Evolutionary conservation across 2,888 invertebrate species (phyloP), one percentile per base, ranked within the genome.

Genomic region (Mesorhabditis sp.): DNA sequence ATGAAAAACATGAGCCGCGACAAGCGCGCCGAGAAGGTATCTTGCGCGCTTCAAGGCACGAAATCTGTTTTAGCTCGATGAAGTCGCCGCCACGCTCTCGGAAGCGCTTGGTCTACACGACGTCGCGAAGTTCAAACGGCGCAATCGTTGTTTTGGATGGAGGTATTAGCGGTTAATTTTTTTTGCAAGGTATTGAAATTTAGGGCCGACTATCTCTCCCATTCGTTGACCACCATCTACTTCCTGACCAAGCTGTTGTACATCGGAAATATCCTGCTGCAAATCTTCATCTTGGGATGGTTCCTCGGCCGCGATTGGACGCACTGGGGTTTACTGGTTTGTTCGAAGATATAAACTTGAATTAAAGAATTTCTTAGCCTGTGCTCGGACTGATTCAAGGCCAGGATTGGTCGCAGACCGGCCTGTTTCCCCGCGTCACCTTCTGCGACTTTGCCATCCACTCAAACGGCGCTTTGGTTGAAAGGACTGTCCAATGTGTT

Each of bases 361-460:
- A 28, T 28, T 28, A 28, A 28, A 1, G 28, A 28, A 28, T 28
- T 28, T 28, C 28, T 50, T 50, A 50, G 58, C 7, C 10, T 1
- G 58, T 50, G 10, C n/a, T 13, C n/a, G 58, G n/a, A n/a, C 10
- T 50, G 58, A 13, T 50, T 50, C 58, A 13, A 10, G 58, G 58
- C 7, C 7, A n/a, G 7, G 58, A n/a, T n/a, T 50, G 58, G 58
- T 10, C 10, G n/a, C 10, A 50, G 58, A 50, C 58, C n/a, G 58
- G 58, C 58, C n/a, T 50, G 58, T 50, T 50, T 50, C 58, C 58
- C 7, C 58, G 58, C 58, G 58, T 50, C 58, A 50, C 58, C 7
- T 50, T 13, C 58, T 50, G 58, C 58, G 58, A 50, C n/a, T 50
- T 50, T n/a, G 58, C 10, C 7, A n/a, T 50, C 10, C 58, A n/a